These are phyloP conservation scores for Malacoctenus gilli DNA, from an alignment of 2,797 vertebrate species.

Conservation along the genomic window DNA sequence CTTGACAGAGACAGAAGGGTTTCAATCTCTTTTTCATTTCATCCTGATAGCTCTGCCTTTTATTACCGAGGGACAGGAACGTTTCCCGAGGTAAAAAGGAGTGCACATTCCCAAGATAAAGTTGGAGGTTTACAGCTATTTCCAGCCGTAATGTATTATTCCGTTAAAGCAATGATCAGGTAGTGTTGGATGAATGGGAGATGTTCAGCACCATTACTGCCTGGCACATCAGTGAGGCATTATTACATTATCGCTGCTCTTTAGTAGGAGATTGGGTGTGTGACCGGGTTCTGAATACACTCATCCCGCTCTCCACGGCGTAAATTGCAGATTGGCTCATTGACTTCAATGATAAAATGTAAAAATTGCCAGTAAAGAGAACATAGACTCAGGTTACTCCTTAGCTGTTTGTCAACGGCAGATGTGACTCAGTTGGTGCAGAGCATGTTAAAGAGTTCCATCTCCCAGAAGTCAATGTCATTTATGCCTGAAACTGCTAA, in stretches of 20 bases:
- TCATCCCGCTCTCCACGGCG: constrained; percentile 92
- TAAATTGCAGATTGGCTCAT: constrained; percentile 97
- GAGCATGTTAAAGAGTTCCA: constrained; percentile 83
- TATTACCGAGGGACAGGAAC: constrained; percentile 75
- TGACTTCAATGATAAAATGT: constrained; percentile 98
- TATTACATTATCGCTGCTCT: constrained; percentile 96
- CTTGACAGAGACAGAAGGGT: constrained; percentile 75
- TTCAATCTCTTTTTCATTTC: constrained; percentile 84
- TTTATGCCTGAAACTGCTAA: constrained; percentile 79
- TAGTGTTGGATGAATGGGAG: constrained; percentile 95
- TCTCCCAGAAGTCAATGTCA: constrained; percentile 82
- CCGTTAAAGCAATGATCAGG: constrained; percentile 92
- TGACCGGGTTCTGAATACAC: constrained; percentile 95
- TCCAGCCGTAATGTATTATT: constrained; percentile 89
- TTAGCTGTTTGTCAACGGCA: constrained; percentile 89
- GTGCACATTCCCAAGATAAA: constrained; percentile 81
- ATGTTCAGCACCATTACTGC: constrained; percentile 95
- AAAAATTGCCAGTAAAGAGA: constrained; percentile 93
- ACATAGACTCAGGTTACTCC: constrained; percentile 88
- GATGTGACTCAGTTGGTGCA: constrained; percentile 85
- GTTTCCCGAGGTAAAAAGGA: constrained; percentile 81
- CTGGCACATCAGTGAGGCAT: constrained; percentile 93
- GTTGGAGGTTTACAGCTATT: constrained; percentile 85
- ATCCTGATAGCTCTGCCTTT: constrained; percentile 80
- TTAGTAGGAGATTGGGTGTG: constrained; percentile 95